Base-by-base conservation (phyloP, 2,113 vertebrate species). In the Abramis brama region DNA sequence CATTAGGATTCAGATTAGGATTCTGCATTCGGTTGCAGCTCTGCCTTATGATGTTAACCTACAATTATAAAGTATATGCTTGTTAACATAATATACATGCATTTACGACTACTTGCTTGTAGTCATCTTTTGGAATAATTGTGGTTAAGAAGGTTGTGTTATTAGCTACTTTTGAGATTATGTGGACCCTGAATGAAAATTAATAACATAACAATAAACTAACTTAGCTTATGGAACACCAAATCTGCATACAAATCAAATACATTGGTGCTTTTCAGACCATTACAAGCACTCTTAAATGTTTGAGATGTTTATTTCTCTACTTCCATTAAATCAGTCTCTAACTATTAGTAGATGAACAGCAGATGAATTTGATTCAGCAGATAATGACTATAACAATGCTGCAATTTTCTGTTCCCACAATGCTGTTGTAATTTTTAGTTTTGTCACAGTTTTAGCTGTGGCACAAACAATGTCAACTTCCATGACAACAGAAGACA, bases 401-500 rank as follows among this genome's bases (percentile, higher is more conserved):
- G 55, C 55, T 15, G 6, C 33, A 43, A 60, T 60, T 79, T 39
- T 79, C 77, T 60, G 23, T n/a, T 60, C 30, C 10, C 25, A n/a
- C 64, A 15, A 15, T 17, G 30, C 12, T 60, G 77, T 62, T 74
- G 39, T 47, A n/a, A 47, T 47, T 74, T 74, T 47, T 45, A 45
- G 71, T n/a, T 74, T 60, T 79, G 77, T n/a, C 23, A 60, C 21
- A 33, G 52, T 59, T 78, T 78, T 59, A 39, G 36, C 33, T 73
- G 70, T 79, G 33, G 36, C 6, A 64, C 59, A 62, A 60, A 81
- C 59, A 66, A 66, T 81, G n/a, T 64, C 43, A 47, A 64, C 36
- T 45, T 80, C 59, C 78, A 64, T 64, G 39, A 45, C 17, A 25
- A 81, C n/a, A 80, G 59, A 47, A 80, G 79, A 80, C n/a, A 80